phyloP scores from a whole-genome alignment of 1,140 invertebrate genomes.

The Leptinotarsa lineolata region DNA sequence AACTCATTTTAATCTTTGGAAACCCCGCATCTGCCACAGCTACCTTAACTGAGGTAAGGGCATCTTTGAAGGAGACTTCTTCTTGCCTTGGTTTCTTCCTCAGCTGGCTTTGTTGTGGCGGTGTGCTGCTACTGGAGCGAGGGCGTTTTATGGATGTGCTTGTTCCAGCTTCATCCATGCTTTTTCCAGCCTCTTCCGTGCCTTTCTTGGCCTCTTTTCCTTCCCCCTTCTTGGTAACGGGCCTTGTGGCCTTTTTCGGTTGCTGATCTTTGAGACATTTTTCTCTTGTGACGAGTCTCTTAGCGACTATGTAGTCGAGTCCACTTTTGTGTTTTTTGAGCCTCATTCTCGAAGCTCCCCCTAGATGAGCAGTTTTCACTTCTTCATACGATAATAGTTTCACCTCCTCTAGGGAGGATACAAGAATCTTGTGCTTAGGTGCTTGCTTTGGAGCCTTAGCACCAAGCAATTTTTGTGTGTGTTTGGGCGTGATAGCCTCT shows the following conservation, averaged over 20 bases:
- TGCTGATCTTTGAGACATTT: neutral
- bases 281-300: neutral
- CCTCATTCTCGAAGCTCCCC: neutral
- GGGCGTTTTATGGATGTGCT: neutral
- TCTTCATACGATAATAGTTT: neutral
- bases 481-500: neutral
- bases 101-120: neutral
- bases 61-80: constrained; percentile 3
- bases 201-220: neutral
- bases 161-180: neutral
- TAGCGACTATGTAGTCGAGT: neutral
- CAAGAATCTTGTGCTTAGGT: neutral
- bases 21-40: neutral
- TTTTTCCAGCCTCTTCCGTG: neutral
- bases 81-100: constrained; percentile 1
- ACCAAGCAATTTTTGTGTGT: neutral
- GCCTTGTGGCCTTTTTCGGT: neutral
- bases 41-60: constrained; percentile 15
- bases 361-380: constrained; percentile 10
- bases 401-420: neutral
- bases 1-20: neutral
- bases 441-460: neutral
- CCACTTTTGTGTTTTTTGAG: neutral
- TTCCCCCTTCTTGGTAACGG: neutral
- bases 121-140: neutral